A percentile compares a stretch with the other conserved stretches of the same genome.
phyloP scores from a whole-genome alignment of 2,888 invertebrate genomes.

The Hirtodrosophila confusa region DNA sequence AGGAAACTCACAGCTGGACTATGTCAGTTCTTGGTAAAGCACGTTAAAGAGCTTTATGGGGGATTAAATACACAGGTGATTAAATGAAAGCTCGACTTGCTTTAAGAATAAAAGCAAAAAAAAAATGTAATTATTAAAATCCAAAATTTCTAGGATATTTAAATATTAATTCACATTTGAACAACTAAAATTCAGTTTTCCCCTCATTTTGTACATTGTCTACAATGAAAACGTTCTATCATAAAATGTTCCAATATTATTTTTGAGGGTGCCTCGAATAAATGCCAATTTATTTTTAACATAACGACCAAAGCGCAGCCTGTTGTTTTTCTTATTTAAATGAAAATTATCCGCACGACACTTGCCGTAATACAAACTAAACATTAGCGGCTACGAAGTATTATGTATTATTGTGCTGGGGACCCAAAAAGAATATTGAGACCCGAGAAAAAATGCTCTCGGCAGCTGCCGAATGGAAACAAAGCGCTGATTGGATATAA shows the following conservation, averaged over 20 bases:
- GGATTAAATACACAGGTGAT: too few species aligned
- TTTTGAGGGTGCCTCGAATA: constrained; percentile 26
- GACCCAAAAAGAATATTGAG: constrained; percentile 2
- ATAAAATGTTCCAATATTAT: constrained; percentile 19
- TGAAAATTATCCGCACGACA: constrained; percentile 51
- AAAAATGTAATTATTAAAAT: too few species aligned
- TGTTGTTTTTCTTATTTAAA: constrained; percentile 50
- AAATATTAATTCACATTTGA: too few species aligned
- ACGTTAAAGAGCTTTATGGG: too few species aligned
- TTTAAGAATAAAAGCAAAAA: too few species aligned
- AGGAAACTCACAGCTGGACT: too few species aligned
- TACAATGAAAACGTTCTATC: constrained; percentile 25
- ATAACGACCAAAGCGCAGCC: constrained; percentile 5
- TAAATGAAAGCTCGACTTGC: too few species aligned
- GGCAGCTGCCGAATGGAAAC: constrained; percentile 60
- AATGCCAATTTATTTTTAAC: constrained; percentile 46
- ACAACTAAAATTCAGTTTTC: too few species aligned
- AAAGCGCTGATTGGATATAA: constrained; percentile 81
- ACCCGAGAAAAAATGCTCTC: constrained; percentile 16
- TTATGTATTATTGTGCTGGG: constrained; percentile 33
- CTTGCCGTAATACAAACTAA: constrained; percentile 41
- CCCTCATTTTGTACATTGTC: neutral
- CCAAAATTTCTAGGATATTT: too few species aligned
- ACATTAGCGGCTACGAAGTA: constrained; percentile 42
- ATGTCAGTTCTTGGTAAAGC: too few species aligned